Evolutionary conservation across 2,888 invertebrate genomes (phyloP), one percentile per base, ranked within the genome.

Genomic region (Drosophila fungiperda): DNA sequence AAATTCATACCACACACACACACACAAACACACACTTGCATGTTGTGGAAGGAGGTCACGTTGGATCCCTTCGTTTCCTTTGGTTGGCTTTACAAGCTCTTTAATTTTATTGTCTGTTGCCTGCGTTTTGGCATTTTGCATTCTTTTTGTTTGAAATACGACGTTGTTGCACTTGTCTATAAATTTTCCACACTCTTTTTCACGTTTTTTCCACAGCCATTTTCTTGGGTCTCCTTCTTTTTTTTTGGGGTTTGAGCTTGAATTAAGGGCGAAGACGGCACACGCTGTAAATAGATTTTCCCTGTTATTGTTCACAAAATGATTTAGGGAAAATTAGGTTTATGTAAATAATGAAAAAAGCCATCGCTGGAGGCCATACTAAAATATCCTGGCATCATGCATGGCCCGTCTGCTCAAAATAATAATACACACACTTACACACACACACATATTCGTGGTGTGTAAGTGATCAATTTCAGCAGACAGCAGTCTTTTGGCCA

Each of bases 291-390:
- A 86, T 89, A 89, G 87, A 87, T 89, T 87, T 84, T 77, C 79
- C 80, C 68, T 83, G 91, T 90, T 90, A 80, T 87, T 82, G 88
- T 84, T 87, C 90, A 76, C 83, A 91, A 92, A 91, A 92, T 92
- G 92, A 92, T 92, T 92, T 92, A 92, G 86, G 79, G 90, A 92
- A 92, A 92, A 92, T 92, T 92, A 92, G 90, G 90, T 92, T 91
- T 91, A 92, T 92, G 91, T 90, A 92, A 92, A 92, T 92, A 92
- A 92, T 87, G 90, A 87, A 86, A 83, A 71, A 80, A 68, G 67
- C 78, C 69, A 60, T 73, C 8, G 77, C 84, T 89, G 75, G 78
- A 73, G 87, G 87, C 66, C 71, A 63, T 63, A 59, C 67, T 20
- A 57, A 74, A 77, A 54, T 73, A 72, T 82, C 64, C 80, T 59